A percentile compares a stretch with the other conserved stretches of the same genome.
Evolutionary conservation across 2,888 invertebrate genomes (phyloP).

Genomic region (Caprella mutica): DNA sequence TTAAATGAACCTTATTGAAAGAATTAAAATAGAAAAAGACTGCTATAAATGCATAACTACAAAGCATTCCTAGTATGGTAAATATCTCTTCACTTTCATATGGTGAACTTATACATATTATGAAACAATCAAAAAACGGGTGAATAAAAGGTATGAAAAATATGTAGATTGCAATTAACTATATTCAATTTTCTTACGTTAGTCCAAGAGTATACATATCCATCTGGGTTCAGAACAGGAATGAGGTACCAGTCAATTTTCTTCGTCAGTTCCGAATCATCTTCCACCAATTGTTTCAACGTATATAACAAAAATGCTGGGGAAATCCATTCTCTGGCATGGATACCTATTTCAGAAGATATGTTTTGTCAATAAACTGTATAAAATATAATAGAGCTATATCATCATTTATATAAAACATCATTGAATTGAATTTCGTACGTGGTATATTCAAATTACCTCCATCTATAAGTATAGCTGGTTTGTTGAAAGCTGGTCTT

Average conservation of each 20-base stretch:
- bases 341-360: conserved; percentile 49
- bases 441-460: conserved; percentile 14
- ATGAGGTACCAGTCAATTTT: conserved; percentile 59
- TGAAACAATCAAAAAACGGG: neutral
- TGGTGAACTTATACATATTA: neutral
- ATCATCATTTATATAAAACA: too few species aligned
- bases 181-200: conserved; percentile 21
- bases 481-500: neutral
- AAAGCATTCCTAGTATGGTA: neutral
- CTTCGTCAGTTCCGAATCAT: conserved; percentile 50
- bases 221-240: conserved; percentile 68
- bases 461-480: conserved; percentile 20
- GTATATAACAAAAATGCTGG: conserved; percentile 37
- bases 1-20: too few species aligned
- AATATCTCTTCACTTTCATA: too few species aligned
- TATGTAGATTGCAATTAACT: neutral
- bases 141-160: neutral
- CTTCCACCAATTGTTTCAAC: conserved; percentile 15
- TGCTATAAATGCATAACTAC: neutral
- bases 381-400: too few species aligned
- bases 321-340: conserved; percentile 64
- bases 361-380: too few species aligned
- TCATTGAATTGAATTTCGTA: too few species aligned
- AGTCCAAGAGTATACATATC: conserved; percentile 74
- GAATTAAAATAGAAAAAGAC: too few species aligned